Evolutionary conservation across 64 coral and sea anemone species (phyloP), one percentile per base, ranked within the genome.

Genomic region (Pocillopora damicornis): DNA sequence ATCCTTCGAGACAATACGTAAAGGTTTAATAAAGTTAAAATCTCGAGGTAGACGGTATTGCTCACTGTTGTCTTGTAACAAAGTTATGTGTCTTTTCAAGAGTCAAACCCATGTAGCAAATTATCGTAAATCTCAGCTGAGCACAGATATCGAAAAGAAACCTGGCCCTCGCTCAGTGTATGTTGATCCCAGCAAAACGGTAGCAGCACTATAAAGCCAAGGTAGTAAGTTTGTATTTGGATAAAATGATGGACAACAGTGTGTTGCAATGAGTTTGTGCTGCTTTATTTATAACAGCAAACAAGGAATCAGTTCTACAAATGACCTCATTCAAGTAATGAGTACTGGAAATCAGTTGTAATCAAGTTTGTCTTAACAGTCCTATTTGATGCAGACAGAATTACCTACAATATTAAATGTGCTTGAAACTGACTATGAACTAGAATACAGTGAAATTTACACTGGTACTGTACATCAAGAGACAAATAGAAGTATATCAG

Each of bases 391-490:
- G 76, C 76, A 67, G 36, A 42, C 87, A 67, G 87, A 89, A 37
- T 78, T 89, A 65, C 87, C 87, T 57, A 57, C 76, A 79, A 58
- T 35, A 13, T 77, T 89, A 51, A 89, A 79, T 79, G 38, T 89
- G 61, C 77, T 90, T 90, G 89, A 92, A 51, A 82, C 58, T 73
- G 73, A 83, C 59, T 92, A 76, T 76, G 17, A 92, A 82, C 72
- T 88, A 60, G 71, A 63, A 65, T 92, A 81, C 75, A 92, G 91
- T 92, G 86, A 92, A 75, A 88, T 86, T 60, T 92, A 45, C 75
- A 88, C 72, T 68, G 86, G 91, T 61, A 88, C 51, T 83, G 57
- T 61, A 88, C 77, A 78, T 83, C 37, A 73, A 81, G 4, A 45
- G 23, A 76, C 23, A 56, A 74, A 93, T 88, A 83, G 42, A 87